These are phyloP conservation scores for Falco peregrinus DNA, from an alignment of 2,797 vertebrate genomes.

Conservation along the genomic window DNA sequence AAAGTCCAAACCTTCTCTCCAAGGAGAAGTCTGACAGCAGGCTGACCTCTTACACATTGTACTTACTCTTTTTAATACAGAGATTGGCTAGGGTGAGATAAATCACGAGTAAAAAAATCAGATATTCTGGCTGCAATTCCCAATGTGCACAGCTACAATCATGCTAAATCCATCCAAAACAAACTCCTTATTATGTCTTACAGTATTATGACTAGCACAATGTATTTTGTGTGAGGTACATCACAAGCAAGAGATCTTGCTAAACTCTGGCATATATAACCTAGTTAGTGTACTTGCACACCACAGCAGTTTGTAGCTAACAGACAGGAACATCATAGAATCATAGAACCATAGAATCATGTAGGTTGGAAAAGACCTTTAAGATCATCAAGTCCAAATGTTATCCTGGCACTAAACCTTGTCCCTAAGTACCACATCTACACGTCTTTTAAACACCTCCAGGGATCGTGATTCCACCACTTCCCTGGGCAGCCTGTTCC, in stretches of 20 bases:
- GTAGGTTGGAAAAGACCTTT: too few relatives aligned
- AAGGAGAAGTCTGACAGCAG: neutral
- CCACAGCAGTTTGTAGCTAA: neutral
- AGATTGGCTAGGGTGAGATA: neutral
- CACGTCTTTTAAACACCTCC: too few relatives aligned
- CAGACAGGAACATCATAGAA: neutral
- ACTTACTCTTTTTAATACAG: neutral
- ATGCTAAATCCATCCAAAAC: neutral
- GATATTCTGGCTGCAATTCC: neutral
- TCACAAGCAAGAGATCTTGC: neutral
- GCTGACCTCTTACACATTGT: neutral
- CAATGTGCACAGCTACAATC: rapidly evolving
- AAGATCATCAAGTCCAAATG: too few relatives aligned
- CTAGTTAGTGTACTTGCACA: neutral
- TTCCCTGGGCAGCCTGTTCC: too few relatives aligned
- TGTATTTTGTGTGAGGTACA: neutral
- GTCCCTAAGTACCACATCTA: too few relatives aligned
- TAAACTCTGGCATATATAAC: neutral
- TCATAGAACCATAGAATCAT: neutral
- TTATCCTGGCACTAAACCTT: too few relatives aligned
- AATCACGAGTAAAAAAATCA: neutral
- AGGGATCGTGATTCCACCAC: too few relatives aligned
- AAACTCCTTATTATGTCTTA: neutral
- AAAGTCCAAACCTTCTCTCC: neutral
- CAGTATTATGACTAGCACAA: neutral